Conservation (phyloP, 2,113 vertebrate genomes). For the Carlito syrichta region DNA sequence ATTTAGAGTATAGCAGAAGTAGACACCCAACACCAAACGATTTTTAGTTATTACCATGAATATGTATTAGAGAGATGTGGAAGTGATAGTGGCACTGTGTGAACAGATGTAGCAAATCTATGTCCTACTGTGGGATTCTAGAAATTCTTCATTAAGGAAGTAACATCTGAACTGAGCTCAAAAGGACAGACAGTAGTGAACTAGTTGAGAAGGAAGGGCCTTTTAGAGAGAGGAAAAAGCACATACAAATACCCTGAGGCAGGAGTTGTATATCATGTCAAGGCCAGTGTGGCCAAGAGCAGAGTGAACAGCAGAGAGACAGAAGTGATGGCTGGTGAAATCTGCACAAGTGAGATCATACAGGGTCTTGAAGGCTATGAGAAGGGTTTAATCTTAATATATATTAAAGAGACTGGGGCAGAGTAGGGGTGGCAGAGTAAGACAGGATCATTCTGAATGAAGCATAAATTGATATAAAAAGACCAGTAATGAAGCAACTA, state of each 20-base stretch:
- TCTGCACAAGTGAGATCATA: neutral
- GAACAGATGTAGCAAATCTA: neutral
- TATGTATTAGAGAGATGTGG: neutral
- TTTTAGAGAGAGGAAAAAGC: neutral
- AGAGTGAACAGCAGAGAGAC: neutral
- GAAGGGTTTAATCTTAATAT: neutral
- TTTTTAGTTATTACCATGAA: neutral
- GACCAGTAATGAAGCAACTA: neutral
- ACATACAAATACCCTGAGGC: neutral
- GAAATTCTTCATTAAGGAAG: slow-evolving; percentile 2
- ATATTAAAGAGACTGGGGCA: neutral
- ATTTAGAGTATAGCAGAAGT: neutral
- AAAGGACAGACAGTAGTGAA: neutral
- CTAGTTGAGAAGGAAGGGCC: neutral
- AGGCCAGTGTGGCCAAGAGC: neutral
- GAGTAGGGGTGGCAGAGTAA: neutral
- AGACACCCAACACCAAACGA: neutral
- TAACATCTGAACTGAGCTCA: neutral
- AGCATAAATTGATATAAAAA: neutral
- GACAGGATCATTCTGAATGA: neutral
- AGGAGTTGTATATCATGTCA: neutral
- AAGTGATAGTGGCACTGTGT: neutral
- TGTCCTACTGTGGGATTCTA: neutral
- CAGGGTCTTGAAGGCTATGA: neutral
- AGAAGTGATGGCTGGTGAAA: neutral